A percentile compares a stretch with the other conserved stretches of the same genome.
phyloP scores from a whole-genome alignment of 2,888 invertebrate species.

The Thymelicus sylvestris region DNA sequence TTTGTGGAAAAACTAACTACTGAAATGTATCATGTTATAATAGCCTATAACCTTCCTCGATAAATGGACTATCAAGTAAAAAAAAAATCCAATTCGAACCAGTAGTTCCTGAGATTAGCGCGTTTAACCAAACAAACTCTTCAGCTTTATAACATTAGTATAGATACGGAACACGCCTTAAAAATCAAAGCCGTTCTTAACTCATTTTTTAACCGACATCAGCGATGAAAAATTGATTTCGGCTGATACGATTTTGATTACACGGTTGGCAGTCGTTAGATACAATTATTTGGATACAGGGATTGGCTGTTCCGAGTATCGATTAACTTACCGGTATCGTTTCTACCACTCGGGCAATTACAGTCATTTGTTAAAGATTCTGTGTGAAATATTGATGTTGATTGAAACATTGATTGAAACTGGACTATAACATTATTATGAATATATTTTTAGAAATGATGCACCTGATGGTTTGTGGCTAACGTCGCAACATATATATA shows the following conservation, averaged over 20 bases:
- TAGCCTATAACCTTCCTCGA: too few relatives aligned
- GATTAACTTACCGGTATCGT: slow-evolving; percentile 27
- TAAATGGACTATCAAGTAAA: too few relatives aligned
- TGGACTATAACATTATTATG: neutral
- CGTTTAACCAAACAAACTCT: too few relatives aligned
- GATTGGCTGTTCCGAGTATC: neutral
- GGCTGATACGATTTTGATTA: slow-evolving; percentile 81
- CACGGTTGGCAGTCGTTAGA: slow-evolving; percentile 72
- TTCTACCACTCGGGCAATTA: slow-evolving; percentile 26
- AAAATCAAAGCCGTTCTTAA: neutral
- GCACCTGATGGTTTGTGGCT: too few relatives aligned
- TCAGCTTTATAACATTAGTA: too few relatives aligned
- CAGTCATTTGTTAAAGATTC: slow-evolving; percentile 26
- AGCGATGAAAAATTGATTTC: slow-evolving; percentile 82
- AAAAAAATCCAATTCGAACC: too few relatives aligned
- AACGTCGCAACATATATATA: too few relatives aligned
- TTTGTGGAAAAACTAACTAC: too few relatives aligned
- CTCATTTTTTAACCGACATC: slow-evolving; percentile 62
- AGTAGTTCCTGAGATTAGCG: too few relatives aligned
- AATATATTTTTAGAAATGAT: too few relatives aligned
- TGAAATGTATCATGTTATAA: too few relatives aligned
- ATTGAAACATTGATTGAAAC: slow-evolving; percentile 30
- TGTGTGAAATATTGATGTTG: slow-evolving; percentile 1
- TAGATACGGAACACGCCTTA: slow-evolving; percentile 17
- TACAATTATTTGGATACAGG: slow-evolving; percentile 59